These are phyloP conservation scores for Hipposideros larvatus DNA, from an alignment of 2,797 vertebrate genomes.

Conservation along the genomic window DNA sequence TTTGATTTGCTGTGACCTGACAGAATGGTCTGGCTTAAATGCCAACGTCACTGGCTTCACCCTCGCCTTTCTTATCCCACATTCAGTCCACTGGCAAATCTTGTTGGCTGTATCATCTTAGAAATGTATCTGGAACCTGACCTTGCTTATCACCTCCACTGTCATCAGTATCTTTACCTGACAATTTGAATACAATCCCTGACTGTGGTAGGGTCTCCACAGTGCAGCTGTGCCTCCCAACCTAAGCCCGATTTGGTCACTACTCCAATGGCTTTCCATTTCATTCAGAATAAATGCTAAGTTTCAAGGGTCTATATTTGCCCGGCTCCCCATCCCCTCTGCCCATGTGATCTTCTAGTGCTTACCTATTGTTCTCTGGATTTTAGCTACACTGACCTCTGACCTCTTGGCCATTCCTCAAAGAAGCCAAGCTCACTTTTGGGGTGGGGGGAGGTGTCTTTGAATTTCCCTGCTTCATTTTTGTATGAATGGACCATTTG, in stretches of 20 bases:
- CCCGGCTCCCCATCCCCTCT: too few species aligned
- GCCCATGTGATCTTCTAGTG: background rate
- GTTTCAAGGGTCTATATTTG: background rate
- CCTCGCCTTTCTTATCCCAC: background rate
- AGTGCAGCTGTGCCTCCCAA: background rate
- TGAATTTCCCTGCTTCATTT: background rate
- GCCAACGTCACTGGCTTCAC: background rate
- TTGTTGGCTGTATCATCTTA: background rate
- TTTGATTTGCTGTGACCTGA: background rate
- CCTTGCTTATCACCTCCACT: background rate
- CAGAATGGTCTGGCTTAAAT: background rate
- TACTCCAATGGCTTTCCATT: background rate
- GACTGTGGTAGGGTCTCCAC: background rate
- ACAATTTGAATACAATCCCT: background rate
- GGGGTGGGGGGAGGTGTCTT: background rate
- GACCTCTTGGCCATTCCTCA: background rate
- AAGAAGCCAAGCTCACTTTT: background rate
- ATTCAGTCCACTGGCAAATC: background rate
- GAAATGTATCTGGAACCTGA: background rate
- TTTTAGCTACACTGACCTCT: background rate
- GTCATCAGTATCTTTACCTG: background rate
- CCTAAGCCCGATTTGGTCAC: background rate
- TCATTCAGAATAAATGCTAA: background rate
- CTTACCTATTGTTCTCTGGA: background rate
- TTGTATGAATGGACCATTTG: constrained; percentile 16